Base-by-base conservation (phyloP, 2,888 invertebrate genomes). In the Phyllotreta striolata region DNA sequence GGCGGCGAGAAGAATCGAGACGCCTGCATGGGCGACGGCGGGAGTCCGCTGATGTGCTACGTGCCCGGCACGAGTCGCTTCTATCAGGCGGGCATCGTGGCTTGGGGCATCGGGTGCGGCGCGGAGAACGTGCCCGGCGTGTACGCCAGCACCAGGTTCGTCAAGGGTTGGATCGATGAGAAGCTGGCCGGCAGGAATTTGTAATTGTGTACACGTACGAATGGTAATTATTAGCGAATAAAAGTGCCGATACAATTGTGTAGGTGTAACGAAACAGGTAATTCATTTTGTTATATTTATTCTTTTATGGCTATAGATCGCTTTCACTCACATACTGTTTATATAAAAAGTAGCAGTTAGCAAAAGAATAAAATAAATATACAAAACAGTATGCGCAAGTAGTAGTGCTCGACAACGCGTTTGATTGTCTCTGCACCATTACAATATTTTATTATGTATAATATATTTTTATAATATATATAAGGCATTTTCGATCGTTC, bases 61-160 rank as follows among this genome's bases (percentile, higher is more conserved):
- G 82, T 65, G 34, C 61, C 67, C n/a, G 49, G 43, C 1, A 44
- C 57, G 54, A 52, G 7, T 6, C 84, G 87, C 6, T 92, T 89
- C 78, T 86, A 88, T n/a, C 88, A 93, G 74, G 86, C 86, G 1
- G 95, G 95, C 0, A 87, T 95, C 6, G 92, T 94, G 0, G 89
- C 94, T 0, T 95, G 95, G 94, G 95, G 95, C n/a, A 89, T 95
- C 59, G 92, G 91, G 2, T 95, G 95, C 74, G 94, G 94, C 0
- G 80, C 82, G 40, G 78, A 82, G 69, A 84, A 85, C 55, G 85
- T 91, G 0, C 95, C 95, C 0, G 95, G 91, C 0, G 92, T 93
- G 0, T 95, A 95, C 78, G 88, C 88, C 0, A 87, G 89, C 73
- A 90, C 93, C 0, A 83, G 90, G 0, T 76, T 82, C 55, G 90